These are phyloP conservation scores for Tachyglossus aculeatus DNA, from an alignment of 2,797 vertebrate genomes.

Conservation along the genomic window DNA sequence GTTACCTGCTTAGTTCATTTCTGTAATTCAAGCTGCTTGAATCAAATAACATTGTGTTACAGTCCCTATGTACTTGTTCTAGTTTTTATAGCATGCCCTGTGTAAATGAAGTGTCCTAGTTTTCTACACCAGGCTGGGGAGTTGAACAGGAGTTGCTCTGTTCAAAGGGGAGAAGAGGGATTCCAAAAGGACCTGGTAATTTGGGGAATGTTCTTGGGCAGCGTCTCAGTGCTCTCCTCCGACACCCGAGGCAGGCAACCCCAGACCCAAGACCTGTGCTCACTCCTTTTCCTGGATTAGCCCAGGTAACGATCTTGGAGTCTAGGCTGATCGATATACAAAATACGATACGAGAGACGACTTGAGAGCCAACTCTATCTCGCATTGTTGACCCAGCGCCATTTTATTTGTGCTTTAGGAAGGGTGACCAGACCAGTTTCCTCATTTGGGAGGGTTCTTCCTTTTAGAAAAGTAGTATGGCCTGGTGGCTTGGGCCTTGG, in stretches of 20 bases:
- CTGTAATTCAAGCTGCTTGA: slow-evolving; percentile 45
- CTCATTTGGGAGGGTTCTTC: too few relatives aligned
- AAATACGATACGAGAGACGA: too few relatives aligned
- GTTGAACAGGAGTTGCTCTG: slow-evolving; percentile 15
- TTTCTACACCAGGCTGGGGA: slow-evolving; percentile 14
- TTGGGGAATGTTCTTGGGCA: not conserved
- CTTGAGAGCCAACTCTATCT: too few relatives aligned
- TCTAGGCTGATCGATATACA: too few relatives aligned
- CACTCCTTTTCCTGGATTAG: too few relatives aligned
- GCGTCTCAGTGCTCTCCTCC: not conserved
- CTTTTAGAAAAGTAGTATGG: too few relatives aligned
- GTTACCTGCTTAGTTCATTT: slow-evolving; percentile 40
- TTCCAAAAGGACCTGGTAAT: not conserved
- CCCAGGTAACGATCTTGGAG: too few relatives aligned
- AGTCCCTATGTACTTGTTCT: slow-evolving; percentile 24
- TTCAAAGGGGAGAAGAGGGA: not conserved
- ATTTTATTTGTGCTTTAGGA: too few relatives aligned
- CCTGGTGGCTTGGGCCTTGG: too few relatives aligned
- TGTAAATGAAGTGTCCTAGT: not conserved
- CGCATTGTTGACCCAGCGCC: too few relatives aligned
- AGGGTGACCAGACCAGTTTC: too few relatives aligned
- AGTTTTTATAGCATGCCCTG: not conserved
- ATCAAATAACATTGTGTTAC: slow-evolving; percentile 6
- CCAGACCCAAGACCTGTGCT: too few relatives aligned
- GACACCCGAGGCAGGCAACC: not conserved